A percentile compares a stretch with the other conserved stretches of the same genome.
Evolutionary conservation across 1,140 invertebrate species (phyloP).

Genomic region (Ostrea denselamellosa): DNA sequence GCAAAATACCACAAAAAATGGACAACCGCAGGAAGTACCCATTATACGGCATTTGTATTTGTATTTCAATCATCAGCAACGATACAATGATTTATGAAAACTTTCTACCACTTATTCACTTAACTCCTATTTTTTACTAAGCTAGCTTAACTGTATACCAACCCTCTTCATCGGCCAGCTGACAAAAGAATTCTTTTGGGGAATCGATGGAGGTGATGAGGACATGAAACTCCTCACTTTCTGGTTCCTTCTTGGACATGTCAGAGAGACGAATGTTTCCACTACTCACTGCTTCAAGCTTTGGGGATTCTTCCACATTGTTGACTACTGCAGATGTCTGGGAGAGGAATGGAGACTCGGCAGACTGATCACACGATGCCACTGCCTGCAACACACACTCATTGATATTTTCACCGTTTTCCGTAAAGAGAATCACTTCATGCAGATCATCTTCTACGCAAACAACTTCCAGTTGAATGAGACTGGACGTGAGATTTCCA

Average conservation of each 20-base stretch:
- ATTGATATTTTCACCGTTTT: conserved; percentile 43
- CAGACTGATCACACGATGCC: background rate
- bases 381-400: background rate
- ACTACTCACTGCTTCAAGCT: background rate
- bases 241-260: conserved; percentile 24
- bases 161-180: conserved; percentile 50
- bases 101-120: too few species aligned
- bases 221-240: conserved; percentile 1
- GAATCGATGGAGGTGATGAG: conserved; percentile 46
- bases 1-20: too few species aligned
- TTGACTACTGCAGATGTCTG: background rate
- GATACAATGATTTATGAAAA: too few species aligned
- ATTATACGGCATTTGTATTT: too few species aligned
- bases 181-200: conserved; percentile 55
- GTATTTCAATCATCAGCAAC: too few species aligned
- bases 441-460: conserved; percentile 3
- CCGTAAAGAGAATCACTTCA: conserved; percentile 36
- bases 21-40: too few species aligned
- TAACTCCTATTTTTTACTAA: too few species aligned
- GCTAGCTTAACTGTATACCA: background rate
- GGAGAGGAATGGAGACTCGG: background rate
- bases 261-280: conserved; percentile 16
- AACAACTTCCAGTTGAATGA: conserved; percentile 5
- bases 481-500: background rate
- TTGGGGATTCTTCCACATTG: background rate